phyloP scores from a whole-genome alignment of 2,113 vertebrate genomes.

The Aix galericulata region DNA sequence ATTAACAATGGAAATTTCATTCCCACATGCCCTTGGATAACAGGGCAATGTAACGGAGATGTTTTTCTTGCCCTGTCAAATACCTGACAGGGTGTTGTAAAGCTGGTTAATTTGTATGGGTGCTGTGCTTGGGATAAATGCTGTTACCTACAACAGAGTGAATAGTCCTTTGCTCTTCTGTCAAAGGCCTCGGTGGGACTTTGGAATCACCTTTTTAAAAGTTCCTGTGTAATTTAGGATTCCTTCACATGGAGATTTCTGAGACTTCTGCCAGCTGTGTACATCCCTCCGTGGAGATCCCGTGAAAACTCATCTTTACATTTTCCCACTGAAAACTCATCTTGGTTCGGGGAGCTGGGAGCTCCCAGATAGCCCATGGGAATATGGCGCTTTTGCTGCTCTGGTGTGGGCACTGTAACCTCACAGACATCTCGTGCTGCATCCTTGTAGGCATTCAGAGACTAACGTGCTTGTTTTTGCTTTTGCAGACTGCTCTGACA shows the following conservation, averaged over 20 bases:
- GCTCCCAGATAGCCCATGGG: no score
- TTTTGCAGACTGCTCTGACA: background rate
- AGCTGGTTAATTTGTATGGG: background rate
- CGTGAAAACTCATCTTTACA: no score
- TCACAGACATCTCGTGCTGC: background rate
- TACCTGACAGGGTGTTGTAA: background rate
- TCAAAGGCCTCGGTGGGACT: background rate
- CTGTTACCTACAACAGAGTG: background rate
- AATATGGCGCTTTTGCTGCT: no score
- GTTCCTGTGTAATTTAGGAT: background rate
- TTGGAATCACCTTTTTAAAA: background rate
- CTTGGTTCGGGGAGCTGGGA: no score
- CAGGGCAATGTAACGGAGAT: background rate
- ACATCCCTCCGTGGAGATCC: no score
- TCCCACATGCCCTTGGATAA: background rate
- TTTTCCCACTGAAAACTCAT: no score
- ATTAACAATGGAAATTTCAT: background rate
- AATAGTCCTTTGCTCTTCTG: background rate
- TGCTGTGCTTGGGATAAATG: background rate
- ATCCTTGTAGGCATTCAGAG: background rate
- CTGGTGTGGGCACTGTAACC: background rate
- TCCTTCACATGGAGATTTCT: background rate
- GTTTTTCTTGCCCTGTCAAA: background rate
- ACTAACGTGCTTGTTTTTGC: background rate
- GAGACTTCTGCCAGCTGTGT: no score